Evolutionary conservation across 1,140 invertebrate genomes (phyloP).

Genomic region (Druon quercuslanigerum): DNA sequence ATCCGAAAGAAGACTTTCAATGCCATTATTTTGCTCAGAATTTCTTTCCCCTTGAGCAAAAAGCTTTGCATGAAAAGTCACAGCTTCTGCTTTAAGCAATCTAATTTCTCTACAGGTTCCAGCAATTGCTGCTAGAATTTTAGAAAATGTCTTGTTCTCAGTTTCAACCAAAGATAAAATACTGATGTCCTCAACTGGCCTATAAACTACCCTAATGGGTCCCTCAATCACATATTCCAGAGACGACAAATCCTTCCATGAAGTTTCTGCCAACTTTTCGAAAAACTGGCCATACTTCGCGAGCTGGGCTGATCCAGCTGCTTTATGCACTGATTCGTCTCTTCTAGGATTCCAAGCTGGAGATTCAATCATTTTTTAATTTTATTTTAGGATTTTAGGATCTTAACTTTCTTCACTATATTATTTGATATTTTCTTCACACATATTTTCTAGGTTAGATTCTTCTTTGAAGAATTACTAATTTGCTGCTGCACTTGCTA

Average conservation of each 20-base stretch:
- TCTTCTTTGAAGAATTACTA: no score
- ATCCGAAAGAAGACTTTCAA: constrained; percentile 63
- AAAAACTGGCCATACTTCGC: constrained; percentile 85
- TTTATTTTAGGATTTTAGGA: no score
- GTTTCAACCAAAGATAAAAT: constrained; percentile 84
- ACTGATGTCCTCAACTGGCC: constrained; percentile 80
- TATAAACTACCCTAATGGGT: constrained; percentile 78
- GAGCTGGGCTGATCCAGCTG: constrained; percentile 80
- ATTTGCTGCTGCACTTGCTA: no score
- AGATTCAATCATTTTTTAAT: constrained; percentile 67
- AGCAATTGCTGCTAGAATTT: constrained; percentile 88
- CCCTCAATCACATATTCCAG: constrained; percentile 74
- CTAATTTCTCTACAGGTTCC: constrained; percentile 86
- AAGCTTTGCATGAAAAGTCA: constrained; percentile 79
- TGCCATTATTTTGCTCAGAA: constrained; percentile 56
- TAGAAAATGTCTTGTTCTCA: constrained; percentile 88
- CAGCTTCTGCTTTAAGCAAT: constrained; percentile 81
- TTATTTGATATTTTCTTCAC: no score
- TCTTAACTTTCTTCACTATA: no score
- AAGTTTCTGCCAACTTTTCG: constrained; percentile 78
- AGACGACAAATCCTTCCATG: constrained; percentile 60
- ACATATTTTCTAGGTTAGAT: no score
- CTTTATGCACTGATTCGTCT: constrained; percentile 73
- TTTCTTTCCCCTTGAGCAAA: constrained; percentile 80
- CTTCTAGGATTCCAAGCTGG: constrained; percentile 63